Conservation (phyloP, 37 sponge, comb jelly and placozoan genomes). For the Chondrilla cf. caribensis region DNA sequence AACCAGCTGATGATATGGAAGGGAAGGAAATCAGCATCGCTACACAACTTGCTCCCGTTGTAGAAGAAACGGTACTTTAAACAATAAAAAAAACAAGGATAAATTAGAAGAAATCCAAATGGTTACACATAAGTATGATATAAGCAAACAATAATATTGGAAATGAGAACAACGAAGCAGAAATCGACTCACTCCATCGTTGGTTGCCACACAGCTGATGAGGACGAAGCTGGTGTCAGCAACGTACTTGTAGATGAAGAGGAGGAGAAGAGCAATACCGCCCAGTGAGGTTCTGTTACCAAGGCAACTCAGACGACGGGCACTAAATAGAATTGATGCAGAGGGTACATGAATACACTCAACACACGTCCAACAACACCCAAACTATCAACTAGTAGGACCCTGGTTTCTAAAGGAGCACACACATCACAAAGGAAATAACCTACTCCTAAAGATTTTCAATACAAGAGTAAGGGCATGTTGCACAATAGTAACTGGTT, state of each 20-base stretch:
- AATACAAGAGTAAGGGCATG: too few species aligned
- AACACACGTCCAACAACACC: not conserved
- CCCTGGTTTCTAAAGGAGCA: not conserved
- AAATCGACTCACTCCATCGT: slow-evolving; percentile 5
- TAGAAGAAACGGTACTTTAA: slow-evolving; percentile 20
- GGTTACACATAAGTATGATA: too few species aligned
- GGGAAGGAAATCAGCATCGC: slow-evolving; percentile 27
- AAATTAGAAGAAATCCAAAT: not conserved
- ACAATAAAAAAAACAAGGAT: not conserved
- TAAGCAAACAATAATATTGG: too few species aligned
- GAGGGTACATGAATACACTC: not conserved
- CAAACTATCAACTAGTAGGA: not conserved
- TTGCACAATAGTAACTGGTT: too few species aligned
- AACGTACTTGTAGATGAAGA: slow-evolving; percentile 76
- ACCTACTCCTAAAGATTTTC: too few species aligned
- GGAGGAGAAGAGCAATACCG: slow-evolving; percentile 51
- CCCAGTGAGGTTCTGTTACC: slow-evolving; percentile 53
- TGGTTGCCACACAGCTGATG: slow-evolving; percentile 51
- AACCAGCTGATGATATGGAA: slow-evolving; percentile 43
- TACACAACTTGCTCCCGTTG: slow-evolving; percentile 52
- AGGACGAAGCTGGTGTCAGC: slow-evolving; percentile 72
- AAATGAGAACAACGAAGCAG: too few species aligned
- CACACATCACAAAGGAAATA: not conserved
- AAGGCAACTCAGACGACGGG: slow-evolving; percentile 33
- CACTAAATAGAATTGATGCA: slow-evolving; percentile 40